phyloP scores from a whole-genome alignment of 2,797 vertebrate genomes.

The Myotis vivesi region DNA sequence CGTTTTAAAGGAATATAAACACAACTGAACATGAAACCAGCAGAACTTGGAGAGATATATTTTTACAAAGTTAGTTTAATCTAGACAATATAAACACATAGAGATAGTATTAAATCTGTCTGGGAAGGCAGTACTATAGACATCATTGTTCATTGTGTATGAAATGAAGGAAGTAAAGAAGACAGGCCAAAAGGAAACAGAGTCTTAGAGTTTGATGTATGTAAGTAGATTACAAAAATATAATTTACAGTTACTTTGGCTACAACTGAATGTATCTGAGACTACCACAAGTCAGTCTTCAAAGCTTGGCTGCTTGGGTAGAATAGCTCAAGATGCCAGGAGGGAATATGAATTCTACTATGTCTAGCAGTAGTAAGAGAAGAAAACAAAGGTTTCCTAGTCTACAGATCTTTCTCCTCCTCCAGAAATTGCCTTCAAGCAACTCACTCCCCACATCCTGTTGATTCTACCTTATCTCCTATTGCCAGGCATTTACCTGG shows the following conservation, averaged over 20 bases:
- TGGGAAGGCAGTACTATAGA: constrained; percentile 22
- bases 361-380: not conserved
- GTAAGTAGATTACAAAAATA: constrained; percentile 57
- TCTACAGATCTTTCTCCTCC: not conserved
- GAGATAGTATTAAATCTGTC: constrained; percentile 63
- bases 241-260: constrained; percentile 71
- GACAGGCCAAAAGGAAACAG: constrained; percentile 50
- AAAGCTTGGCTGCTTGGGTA: constrained; percentile 3
- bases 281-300: constrained; percentile 59
- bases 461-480: not conserved
- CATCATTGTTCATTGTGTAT: constrained; percentile 71
- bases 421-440: not conserved
- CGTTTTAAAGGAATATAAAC: constrained; percentile 66
- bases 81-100: constrained; percentile 61
- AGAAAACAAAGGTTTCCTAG: not conserved
- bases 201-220: constrained; percentile 32
- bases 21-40: constrained; percentile 36
- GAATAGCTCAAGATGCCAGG: constrained; percentile 13
- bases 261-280: constrained; percentile 22
- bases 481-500: not conserved
- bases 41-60: constrained; percentile 39
- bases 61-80: constrained; percentile 62
- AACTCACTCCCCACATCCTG: not conserved
- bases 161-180: constrained; percentile 59
- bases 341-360: not conserved